Conservation (phyloP, 2,113 vertebrate genomes). For the Hystrix cristata region DNA sequence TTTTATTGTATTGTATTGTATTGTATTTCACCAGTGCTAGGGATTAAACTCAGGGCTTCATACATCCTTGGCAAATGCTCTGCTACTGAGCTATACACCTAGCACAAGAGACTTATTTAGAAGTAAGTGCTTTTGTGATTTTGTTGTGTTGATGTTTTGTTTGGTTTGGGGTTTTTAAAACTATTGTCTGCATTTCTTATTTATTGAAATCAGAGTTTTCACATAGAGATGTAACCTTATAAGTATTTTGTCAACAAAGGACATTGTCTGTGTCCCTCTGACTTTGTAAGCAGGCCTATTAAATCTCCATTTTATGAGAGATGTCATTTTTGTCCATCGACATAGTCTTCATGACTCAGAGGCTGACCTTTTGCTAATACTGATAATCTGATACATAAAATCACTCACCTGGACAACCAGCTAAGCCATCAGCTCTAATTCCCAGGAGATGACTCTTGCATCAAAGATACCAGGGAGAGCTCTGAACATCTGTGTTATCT, state of each 20-base stretch:
- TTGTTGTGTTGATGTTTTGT: background rate
- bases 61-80: background rate
- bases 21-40: background rate
- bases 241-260: background rate
- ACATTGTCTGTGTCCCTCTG: background rate
- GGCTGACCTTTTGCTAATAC: background rate
- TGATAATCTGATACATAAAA: background rate
- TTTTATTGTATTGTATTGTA: too few relatives aligned
- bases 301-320: background rate
- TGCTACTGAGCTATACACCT: background rate
- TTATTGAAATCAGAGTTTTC: constrained; percentile 16
- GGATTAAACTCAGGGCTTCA: background rate
- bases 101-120: background rate
- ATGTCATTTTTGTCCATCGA: background rate
- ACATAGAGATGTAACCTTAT: background rate
- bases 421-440: constrained; percentile 8
- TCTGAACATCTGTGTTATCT: background rate
- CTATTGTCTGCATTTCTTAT: background rate
- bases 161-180: background rate
- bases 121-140: background rate
- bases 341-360: constrained; percentile 6
- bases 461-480: background rate
- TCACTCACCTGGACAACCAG: background rate
- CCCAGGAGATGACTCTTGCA: background rate
- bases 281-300: background rate